Conservation (phyloP, 2,113 vertebrate species). For the Pelmatolapia mariae region DNA sequence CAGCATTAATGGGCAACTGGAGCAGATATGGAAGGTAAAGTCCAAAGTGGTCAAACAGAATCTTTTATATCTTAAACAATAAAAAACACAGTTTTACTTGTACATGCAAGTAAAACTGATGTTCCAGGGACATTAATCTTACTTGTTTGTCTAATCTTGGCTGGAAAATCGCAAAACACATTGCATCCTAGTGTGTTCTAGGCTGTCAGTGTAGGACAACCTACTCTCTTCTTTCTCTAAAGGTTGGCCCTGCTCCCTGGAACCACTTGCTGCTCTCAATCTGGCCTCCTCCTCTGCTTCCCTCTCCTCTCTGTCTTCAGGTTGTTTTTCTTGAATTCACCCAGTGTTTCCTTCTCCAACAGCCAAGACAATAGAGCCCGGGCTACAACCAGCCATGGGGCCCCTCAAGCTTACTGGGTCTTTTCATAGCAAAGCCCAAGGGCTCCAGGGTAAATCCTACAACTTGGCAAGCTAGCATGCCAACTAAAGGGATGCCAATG, state of each 20-base stretch:
- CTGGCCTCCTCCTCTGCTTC: conserved; percentile 30
- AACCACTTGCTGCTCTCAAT: conserved; percentile 59
- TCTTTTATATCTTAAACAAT: background rate
- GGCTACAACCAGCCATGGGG: conserved; percentile 55
- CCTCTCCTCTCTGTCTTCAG: conserved; percentile 27
- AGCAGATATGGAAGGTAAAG: background rate
- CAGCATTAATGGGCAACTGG: background rate
- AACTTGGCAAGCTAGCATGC: conserved; percentile 73
- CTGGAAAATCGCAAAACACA: background rate
- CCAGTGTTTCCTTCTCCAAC: conserved; percentile 45
- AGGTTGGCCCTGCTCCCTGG: conserved; percentile 40
- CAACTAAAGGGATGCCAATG: conserved; percentile 65
- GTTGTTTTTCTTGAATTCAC: conserved; percentile 59
- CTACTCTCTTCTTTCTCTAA: background rate
- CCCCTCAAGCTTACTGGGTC: conserved; percentile 67
- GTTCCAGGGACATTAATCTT: background rate
- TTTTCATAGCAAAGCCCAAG: conserved; percentile 72
- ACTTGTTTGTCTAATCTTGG: background rate
- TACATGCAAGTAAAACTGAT: background rate
- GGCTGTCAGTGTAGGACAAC: background rate
- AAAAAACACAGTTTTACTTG: background rate
- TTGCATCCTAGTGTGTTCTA: background rate
- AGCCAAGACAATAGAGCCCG: conserved; percentile 54
- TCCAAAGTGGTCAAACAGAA: background rate
- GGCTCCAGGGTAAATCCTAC: conserved; percentile 78